A percentile compares a stretch with the other conserved stretches of the same genome.
Conservation (phyloP, 2,888 invertebrate genomes). For the Poecilobothrus nobilitatus region DNA sequence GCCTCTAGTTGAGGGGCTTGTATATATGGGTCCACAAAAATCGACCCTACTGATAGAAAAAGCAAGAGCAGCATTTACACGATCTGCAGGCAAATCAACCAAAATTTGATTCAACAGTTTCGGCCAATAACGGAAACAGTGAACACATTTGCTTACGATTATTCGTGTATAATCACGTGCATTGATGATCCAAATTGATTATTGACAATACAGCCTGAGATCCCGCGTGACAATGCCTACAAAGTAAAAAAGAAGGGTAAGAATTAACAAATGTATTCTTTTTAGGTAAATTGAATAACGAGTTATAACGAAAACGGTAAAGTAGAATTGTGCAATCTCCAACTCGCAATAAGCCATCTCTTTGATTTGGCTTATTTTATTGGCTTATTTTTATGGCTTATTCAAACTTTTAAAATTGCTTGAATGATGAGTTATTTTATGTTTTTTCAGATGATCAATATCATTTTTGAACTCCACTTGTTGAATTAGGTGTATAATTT, state of each 20-base stretch:
- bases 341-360: conserved; percentile 25
- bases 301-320: conserved; percentile 22
- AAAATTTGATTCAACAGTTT: conserved; percentile 21
- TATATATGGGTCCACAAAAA: conserved; percentile 13
- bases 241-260: conserved; percentile 12
- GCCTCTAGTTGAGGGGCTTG: neutral
- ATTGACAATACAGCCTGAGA: neutral
- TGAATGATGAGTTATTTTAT: conserved; percentile 7
- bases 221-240: too few relatives aligned
- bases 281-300: conserved; percentile 28
- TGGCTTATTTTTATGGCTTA: too few relatives aligned
- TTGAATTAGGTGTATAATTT: conserved; percentile 13
- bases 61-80: neutral
- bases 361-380: too few relatives aligned
- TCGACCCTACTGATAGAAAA: neutral
- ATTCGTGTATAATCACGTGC: conserved; percentile 12
- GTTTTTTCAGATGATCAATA: conserved; percentile 5
- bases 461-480: conserved; percentile 11
- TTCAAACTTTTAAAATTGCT: conserved; percentile 17
- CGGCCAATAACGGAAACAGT: conserved; percentile 17
- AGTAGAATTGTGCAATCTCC: conserved; percentile 25
- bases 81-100: conserved; percentile 9
- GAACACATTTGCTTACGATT: conserved; percentile 8
- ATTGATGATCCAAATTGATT: conserved; percentile 15
- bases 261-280: conserved; percentile 17